Conservation (phyloP, 2,888 invertebrate species). For the Sturmia bella region DNA sequence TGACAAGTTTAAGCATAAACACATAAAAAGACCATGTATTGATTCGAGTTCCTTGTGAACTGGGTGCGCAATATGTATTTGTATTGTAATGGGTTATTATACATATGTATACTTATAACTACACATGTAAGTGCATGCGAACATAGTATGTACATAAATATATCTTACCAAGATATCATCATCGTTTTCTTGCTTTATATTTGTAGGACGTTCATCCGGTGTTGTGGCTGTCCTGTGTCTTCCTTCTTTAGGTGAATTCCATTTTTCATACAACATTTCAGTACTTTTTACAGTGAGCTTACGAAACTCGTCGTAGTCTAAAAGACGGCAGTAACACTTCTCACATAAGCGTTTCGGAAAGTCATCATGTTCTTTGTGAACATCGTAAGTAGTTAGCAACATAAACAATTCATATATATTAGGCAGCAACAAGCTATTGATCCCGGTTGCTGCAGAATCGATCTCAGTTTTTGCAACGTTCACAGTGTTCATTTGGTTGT, state of each 20-base stretch:
- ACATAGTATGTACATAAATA: not conserved
- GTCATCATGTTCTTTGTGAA: conserved; percentile 70
- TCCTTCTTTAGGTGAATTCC: conserved; percentile 32
- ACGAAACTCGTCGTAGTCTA: conserved; percentile 75
- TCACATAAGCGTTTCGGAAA: conserved; percentile 75
- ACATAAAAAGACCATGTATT: no score
- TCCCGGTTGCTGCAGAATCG: conserved; percentile 37
- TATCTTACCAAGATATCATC: conserved; percentile 70
- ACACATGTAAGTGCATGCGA: not conserved
- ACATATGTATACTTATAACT: no score
- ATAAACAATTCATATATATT: conserved; percentile 73
- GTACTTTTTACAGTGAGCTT: conserved; percentile 73
- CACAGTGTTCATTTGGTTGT: conserved; percentile 19
- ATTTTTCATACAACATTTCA: conserved; percentile 67
- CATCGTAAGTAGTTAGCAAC: conserved; percentile 74
- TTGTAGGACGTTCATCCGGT: not conserved
- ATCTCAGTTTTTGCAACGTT: not conserved
- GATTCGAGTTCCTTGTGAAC: no score
- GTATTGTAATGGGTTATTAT: no score
- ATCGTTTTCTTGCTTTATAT: conserved; percentile 48
- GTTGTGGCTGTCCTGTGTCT: not conserved
- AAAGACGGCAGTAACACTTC: conserved; percentile 75
- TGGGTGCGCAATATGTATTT: no score
- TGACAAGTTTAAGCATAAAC: no score
- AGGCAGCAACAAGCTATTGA: conserved; percentile 71